Evolutionary conservation across 1,140 invertebrate species (phyloP).

Genomic region (Hesperophylax magnus): DNA sequence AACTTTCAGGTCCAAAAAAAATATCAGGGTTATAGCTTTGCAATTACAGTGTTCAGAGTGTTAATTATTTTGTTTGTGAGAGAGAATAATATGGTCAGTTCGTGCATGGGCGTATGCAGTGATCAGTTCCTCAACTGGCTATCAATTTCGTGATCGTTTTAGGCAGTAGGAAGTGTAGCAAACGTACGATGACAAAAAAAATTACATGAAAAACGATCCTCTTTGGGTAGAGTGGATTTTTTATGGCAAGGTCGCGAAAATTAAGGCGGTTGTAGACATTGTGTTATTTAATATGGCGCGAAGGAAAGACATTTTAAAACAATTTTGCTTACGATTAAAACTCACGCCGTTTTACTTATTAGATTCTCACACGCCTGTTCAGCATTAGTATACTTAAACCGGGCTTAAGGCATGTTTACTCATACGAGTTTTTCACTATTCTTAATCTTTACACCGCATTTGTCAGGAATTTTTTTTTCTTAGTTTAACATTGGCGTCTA

Average conservation of each 20-base stretch:
- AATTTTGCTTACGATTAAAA: neutral
- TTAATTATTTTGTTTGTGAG: conserved; percentile 23
- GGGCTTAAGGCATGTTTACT: no score
- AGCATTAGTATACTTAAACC: no score
- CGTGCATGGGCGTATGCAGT: conserved; percentile 37
- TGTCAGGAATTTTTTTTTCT: no score
- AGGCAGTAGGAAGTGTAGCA: conserved; percentile 9
- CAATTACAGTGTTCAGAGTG: neutral
- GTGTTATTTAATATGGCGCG: neutral
- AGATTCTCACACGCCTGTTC: no score
- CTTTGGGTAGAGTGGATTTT: conserved; percentile 12
- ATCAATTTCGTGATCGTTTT: conserved; percentile 34
- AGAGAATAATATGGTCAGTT: conserved; percentile 6
- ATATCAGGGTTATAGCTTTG: neutral
- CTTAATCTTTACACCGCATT: no score
- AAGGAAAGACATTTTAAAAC: neutral
- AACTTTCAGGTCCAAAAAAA: neutral
- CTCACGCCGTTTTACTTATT: no score
- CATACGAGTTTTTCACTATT: no score
- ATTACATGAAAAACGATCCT: conserved; percentile 5
- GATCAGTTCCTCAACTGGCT: neutral
- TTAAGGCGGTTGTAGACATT: conserved; percentile 13
- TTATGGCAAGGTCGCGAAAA: conserved; percentile 34
- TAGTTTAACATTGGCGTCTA: no score
- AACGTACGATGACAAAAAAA: conserved; percentile 1